Base-by-base conservation (phyloP, 1,140 invertebrate genomes). In the Cydia amplana region DNA sequence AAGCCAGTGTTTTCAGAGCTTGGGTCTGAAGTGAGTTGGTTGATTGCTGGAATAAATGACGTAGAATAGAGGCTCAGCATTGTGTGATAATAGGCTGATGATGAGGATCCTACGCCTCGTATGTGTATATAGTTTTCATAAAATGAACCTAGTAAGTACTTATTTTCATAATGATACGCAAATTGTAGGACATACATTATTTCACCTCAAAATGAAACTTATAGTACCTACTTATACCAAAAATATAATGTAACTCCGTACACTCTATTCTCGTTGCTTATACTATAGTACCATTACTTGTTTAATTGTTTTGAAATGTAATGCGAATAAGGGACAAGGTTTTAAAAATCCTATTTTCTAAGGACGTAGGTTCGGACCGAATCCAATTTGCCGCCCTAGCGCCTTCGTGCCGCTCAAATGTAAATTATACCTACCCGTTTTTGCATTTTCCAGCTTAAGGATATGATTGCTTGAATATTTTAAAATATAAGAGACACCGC, bases 281-380 rank as follows among this genome's bases (percentile, higher is more conserved):
- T n/a, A n/a, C n/a, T 14, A 10, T 12, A 28, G 10, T 60, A 23
- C 51, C 7, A 10, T 5, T 2, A 23, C 20, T 23, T 60, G 55
- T 20, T 20, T 23, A 9, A 23, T 20, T 60, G n/a, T 40, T 16
- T 18, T 36, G 4, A 43, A 70, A 40, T 20, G 32, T n/a, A n/a
- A 70, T 70, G 23, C 32, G n/a, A 23, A 70, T 70, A n/a, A 18
- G 32, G 65, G 36, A 43, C 32, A 70, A 43, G 32, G 36, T 43
- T 70, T 70, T 36, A 70, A 70, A 67, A 70, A 70, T 36, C 65
- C 65, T 43, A 36, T 70, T 70, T 70, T 32, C 32, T 36, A 40
- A 36, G n/a, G 65, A 18, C 36, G 32, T 70, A 70, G 65, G 65
- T 36, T 36, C n/a, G 16, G n/a, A 14, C 65, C 64, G 65, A 36